Evolutionary conservation across 1,140 invertebrate species (phyloP), one percentile per base, ranked within the genome.

Genomic region (Ptiloglossa arizonensis): DNA sequence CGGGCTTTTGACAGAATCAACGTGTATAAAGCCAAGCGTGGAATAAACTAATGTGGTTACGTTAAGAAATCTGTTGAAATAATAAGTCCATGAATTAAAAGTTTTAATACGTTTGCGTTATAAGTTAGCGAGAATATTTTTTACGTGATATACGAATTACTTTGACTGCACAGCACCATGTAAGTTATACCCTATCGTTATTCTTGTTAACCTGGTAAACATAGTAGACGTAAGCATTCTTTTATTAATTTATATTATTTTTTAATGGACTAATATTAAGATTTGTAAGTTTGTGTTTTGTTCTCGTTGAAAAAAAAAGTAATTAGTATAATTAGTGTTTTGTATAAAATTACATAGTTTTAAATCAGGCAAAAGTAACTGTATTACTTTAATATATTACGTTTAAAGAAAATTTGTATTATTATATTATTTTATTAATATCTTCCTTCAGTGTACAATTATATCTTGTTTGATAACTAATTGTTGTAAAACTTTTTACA

Each of bases 1-100:
- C 75, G 85, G 79, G 83, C 27, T 89, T 91, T 91, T 92, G 90
- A 92, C 91, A 92, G 89, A 85, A 89, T 86, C 88, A 91, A 91
- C 91, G 91, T 92, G 90, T 91, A 90, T 89, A 88, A 90, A 89
- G 60, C 73, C 67, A 73, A 70, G 69, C 70, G 72, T 68, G 80
- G 29, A 60, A 17, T 29, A 70, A 85, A 80, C 64, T 11, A 22
- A 56, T 73, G 79, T 63, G 48, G 62, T 57, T 68, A 24, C 50
- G 44, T 46, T 11, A 56, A 64, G 78, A 75, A 54, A 81, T 62
- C 76, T 13, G 59, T 75, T 72, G 57, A 62, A 81, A 76, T 62
- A 69, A 5, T 27, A 52, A 66, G 71, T 64, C 48, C 29, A 70
- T 83, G 81, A 70, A 74, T 78, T 83, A 80, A 76, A 64, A 79